Evolutionary conservation across 2,797 vertebrate species (phyloP), one percentile per base, ranked within the genome.

Genomic region (Gobionotothen gibberifrons): DNA sequence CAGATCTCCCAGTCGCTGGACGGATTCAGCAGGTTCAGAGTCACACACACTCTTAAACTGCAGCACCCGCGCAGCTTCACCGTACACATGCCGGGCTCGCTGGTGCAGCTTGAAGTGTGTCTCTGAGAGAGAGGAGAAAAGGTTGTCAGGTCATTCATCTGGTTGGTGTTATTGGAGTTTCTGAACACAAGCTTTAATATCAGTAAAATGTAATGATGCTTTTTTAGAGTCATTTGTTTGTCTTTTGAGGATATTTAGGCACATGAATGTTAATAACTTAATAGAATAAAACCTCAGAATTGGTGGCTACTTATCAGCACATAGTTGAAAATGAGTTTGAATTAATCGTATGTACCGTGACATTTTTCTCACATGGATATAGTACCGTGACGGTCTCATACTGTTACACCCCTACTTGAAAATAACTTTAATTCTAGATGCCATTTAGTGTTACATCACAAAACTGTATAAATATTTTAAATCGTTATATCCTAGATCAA

Each of bases 41-140:
- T 94, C 93, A 56, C 98, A 99, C 73, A 97, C 94, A 39, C 90
- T 92, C 91, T 96, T 93, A 54, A 99, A 99, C 68, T 81, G 91
- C 86, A 96, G 90, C 77, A 99, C 98, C 17, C 97, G 95, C 0
- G 94, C 95, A 10, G 97, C 98, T 87, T 99, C 98, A 0, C 96
- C 84, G n/a, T 97, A 99, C 78, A 99, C 98, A 0, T 99, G 98
- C 86, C 92, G 96, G 55, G 98, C 96, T 65, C 98, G 95, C 89
- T 97, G 97, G 92, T 97, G 90, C 64, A 98, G 91, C 92, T 95
- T 98, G 85, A 99, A 99, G 81, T 91, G 87, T 0, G 87, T 92
- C 79, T 95, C 97, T 98, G 80, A 9, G 67, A 81, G 49, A 63
- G 26, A 51, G 8, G 40, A 52, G 26, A 42, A 8, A 49, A 19